A percentile compares a stretch with the other conserved stretches of the same genome.
phyloP scores from a whole-genome alignment of 2,113 vertebrate genomes.

The Sminthopsis crassicaudata region DNA sequence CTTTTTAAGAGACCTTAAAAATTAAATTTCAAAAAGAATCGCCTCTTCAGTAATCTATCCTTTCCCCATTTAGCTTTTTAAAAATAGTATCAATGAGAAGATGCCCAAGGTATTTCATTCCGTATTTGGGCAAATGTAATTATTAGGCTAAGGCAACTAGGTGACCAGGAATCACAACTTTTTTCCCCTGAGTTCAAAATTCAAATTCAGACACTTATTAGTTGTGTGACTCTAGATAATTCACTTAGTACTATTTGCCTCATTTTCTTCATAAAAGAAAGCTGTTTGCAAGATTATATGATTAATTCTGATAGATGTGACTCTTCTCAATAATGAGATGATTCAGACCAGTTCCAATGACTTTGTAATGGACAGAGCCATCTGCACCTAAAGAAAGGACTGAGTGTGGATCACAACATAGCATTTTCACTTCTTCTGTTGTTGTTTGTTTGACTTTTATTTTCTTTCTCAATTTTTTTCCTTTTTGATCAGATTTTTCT shows the following conservation, averaged over 20 bases:
- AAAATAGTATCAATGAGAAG: neutral
- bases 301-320: no score
- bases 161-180: neutral
- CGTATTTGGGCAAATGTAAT: neutral
- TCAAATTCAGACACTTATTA: neutral
- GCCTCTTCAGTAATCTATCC: neutral
- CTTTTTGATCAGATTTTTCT: no score
- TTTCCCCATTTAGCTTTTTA: neutral
- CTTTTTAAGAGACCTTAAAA: neutral
- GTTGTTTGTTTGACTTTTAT: no score
- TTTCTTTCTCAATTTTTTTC: no score
- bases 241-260: neutral
- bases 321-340: no score
- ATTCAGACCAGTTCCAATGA: no score
- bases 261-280: neutral
- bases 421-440: no score
- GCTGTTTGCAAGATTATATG: no score
- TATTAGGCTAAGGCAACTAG: neutral
- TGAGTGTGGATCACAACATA: no score
- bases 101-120: neutral
- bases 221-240: neutral
- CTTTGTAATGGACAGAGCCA: no score
- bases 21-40: neutral
- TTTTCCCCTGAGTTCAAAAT: neutral
- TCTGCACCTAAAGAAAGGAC: no score